These are phyloP conservation scores for Leptinotarsa defecta DNA, from an alignment of 1,140 invertebrate species.

Conservation along the genomic window DNA sequence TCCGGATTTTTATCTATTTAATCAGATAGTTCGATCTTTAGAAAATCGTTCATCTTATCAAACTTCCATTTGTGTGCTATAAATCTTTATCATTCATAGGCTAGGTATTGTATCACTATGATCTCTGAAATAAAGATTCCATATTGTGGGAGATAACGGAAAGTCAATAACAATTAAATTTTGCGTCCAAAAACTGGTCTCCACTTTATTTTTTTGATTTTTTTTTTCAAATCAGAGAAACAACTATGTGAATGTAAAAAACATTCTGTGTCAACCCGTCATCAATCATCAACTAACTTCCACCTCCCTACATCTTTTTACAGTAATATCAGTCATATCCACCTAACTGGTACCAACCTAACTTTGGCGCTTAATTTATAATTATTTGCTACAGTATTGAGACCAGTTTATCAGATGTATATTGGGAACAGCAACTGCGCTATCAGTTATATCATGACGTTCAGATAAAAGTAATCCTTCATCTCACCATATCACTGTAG, in stretches of 20 bases:
- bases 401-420: neutral
- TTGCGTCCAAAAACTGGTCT: no score
- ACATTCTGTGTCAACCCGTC: no score
- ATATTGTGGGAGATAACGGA: neutral
- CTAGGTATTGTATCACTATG: neutral
- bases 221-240: no score
- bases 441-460: neutral
- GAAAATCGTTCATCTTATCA: neutral
- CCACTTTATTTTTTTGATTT: no score
- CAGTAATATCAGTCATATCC: no score
- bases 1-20: no score
- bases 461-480: neutral
- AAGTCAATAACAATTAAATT: neutral
- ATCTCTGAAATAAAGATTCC: neutral
- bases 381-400: neutral
- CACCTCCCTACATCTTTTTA: no score
- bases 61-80: conserved; percentile 5
- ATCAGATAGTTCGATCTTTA: no score
- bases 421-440: neutral
- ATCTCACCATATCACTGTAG: conserved; percentile 23
- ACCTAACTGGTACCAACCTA: neutral
- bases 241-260: no score
- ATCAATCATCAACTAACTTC: no score
- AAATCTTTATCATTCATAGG: neutral
- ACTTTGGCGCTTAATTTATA: neutral